A percentile compares a stretch with the other conserved stretches of the same genome.
phyloP scores from a whole-genome alignment of 1,140 invertebrate genomes.

The Sipha flava region DNA sequence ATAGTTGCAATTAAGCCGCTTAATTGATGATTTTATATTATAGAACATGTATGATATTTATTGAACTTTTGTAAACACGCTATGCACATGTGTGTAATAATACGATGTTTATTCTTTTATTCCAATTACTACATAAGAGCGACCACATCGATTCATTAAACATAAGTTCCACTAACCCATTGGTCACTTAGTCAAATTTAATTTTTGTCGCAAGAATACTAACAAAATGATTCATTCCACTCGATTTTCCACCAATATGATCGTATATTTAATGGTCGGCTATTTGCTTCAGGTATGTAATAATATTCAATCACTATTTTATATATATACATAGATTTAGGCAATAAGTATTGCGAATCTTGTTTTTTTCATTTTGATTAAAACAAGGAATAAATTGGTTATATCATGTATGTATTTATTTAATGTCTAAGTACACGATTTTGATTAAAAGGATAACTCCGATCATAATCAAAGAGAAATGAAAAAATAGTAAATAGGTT shows the following conservation, averaged over 20 bases:
- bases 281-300: background rate
- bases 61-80: background rate
- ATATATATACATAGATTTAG: too few species aligned
- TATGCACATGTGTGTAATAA: background rate
- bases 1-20: background rate
- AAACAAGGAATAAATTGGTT: too few species aligned
- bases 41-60: background rate
- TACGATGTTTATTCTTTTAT: background rate
- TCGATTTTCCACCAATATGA: background rate
- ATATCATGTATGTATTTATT: too few species aligned
- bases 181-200: background rate
- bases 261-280: background rate
- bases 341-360: too few species aligned
- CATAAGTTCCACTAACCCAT: background rate
- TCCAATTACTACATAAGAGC: background rate
- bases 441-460: too few species aligned
- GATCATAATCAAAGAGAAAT: too few species aligned
- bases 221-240: background rate
- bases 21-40: background rate
- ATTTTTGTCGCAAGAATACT: background rate
- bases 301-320: too few species aligned
- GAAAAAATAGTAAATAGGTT: too few species aligned
- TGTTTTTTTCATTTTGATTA: too few species aligned
- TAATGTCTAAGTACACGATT: too few species aligned
- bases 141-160: background rate